phyloP scores from a whole-genome alignment of 2,113 vertebrate species.

The Plectropomus leopardus region DNA sequence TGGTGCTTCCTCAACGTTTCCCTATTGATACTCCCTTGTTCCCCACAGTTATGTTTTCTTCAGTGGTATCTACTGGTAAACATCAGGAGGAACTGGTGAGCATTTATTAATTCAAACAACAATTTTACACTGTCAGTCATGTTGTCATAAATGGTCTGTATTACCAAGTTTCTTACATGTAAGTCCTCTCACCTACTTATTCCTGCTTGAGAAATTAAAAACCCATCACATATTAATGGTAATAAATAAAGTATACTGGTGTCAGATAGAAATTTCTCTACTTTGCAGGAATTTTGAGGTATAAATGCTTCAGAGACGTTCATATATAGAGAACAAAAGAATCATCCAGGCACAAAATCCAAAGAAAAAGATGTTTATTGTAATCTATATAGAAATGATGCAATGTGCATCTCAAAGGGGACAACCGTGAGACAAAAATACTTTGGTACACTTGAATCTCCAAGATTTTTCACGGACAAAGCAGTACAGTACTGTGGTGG shows the following conservation, averaged over 20 bases:
- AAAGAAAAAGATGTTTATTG: constrained; percentile 80
- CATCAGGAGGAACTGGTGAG: not conserved
- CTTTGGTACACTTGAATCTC: constrained; percentile 83
- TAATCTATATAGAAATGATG: constrained; percentile 77
- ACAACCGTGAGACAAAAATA: constrained; percentile 79
- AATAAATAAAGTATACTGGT: not conserved
- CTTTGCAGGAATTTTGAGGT: not conserved
- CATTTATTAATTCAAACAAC: not conserved
- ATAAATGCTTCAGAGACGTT: not conserved
- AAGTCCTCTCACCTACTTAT: not conserved
- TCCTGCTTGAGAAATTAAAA: not conserved
- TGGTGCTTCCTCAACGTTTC: too few relatives aligned
- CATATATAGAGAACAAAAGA: constrained; percentile 21
- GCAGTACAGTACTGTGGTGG: constrained; percentile 40
- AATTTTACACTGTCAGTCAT: not conserved
- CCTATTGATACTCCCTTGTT: not conserved
- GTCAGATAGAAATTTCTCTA: not conserved
- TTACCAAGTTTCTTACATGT: too few relatives aligned
- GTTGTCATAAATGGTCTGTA: too few relatives aligned
- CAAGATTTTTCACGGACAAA: constrained; percentile 54
- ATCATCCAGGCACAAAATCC: constrained; percentile 19
- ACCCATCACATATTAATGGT: not conserved
- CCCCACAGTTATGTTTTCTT: not conserved
- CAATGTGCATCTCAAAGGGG: constrained; percentile 81
- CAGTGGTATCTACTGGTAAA: not conserved